phyloP scores from a whole-genome alignment of 2,797 vertebrate species.

The Gobionotothen gibberifrons region DNA sequence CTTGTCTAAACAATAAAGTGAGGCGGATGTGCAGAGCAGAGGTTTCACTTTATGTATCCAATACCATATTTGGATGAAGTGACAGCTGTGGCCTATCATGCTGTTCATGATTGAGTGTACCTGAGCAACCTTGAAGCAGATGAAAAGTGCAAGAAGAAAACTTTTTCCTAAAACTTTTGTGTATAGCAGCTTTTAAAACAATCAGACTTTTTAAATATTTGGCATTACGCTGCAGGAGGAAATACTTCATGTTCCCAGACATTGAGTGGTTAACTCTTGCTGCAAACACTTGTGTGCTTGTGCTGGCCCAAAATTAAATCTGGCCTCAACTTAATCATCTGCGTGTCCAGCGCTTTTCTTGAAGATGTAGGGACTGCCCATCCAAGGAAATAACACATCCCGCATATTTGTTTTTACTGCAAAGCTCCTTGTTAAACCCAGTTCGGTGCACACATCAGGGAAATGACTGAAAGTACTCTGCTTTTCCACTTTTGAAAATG shows the following conservation, averaged over 20 bases:
- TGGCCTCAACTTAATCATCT: constrained; percentile 27
- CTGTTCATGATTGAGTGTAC: constrained; percentile 30
- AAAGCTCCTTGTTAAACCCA: constrained; percentile 26
- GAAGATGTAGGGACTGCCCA: constrained; percentile 26
- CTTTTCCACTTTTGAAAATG: constrained; percentile 25
- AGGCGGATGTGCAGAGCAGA: constrained; percentile 51
- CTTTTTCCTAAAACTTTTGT: background rate
- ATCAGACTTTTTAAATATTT: constrained; percentile 13
- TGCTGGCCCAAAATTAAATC: constrained; percentile 39
- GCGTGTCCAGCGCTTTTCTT: constrained; percentile 23
- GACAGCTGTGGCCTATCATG: constrained; percentile 66
- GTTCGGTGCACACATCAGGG: constrained; percentile 10
- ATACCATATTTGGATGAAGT: constrained; percentile 65
- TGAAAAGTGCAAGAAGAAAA: background rate
- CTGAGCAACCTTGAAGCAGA: constrained; percentile 15
- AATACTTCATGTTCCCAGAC: constrained; percentile 22
- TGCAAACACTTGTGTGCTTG: constrained; percentile 32
- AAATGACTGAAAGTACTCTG: constrained; percentile 47
- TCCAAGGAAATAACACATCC: constrained; percentile 29
- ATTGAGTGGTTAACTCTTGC: constrained; percentile 10
- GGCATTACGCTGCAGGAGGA: constrained; percentile 8
- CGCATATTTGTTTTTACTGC: constrained; percentile 47
- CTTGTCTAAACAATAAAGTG: constrained; percentile 79
- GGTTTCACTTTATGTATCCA: constrained; percentile 52
- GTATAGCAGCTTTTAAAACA: constrained; percentile 1